Evolutionary conservation across 2,888 invertebrate genomes (phyloP).

Genomic region (Scotopteryx bipunctaria): DNA sequence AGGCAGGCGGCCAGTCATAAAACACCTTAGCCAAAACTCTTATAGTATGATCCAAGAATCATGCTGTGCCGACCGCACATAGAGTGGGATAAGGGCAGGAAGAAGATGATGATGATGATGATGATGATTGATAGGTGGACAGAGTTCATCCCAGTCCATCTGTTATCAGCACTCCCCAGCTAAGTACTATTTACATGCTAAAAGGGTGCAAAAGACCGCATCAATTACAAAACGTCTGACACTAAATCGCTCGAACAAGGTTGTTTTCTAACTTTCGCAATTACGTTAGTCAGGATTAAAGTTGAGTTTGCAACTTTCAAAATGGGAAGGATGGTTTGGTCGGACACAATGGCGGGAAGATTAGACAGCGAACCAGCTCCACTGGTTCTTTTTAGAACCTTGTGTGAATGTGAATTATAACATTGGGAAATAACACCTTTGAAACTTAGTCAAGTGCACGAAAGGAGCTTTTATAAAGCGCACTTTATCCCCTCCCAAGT

Average conservation of each 20-base stretch:
- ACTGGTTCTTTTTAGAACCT: background rate
- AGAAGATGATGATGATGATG: background rate
- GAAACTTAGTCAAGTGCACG: too few species aligned
- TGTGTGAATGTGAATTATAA: too few species aligned
- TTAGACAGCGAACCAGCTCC: background rate
- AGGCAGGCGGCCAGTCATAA: too few species aligned
- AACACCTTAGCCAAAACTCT: too few species aligned
- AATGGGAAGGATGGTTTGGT: slow-evolving; percentile 70
- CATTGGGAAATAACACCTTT: too few species aligned
- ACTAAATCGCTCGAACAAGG: slow-evolving; percentile 75
- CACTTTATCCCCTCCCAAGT: too few species aligned
- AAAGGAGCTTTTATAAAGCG: too few species aligned
- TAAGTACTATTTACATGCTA: slow-evolving; percentile 16
- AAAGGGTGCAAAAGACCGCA: slow-evolving; percentile 45
- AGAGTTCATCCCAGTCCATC: background rate
- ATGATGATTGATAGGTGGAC: background rate
- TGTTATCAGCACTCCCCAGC: background rate
- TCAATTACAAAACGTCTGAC: slow-evolving; percentile 69
- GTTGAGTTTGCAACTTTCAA: slow-evolving; percentile 72
- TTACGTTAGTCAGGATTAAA: slow-evolving; percentile 79
- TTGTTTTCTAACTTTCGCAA: slow-evolving; percentile 78
- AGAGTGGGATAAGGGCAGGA: too few species aligned
- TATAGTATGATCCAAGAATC: too few species aligned
- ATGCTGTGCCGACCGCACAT: too few species aligned
- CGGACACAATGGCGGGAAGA: slow-evolving; percentile 34